These are phyloP conservation scores for Tanypteryx hageni DNA, from an alignment of 2,888 invertebrate genomes.

Conservation along the genomic window DNA sequence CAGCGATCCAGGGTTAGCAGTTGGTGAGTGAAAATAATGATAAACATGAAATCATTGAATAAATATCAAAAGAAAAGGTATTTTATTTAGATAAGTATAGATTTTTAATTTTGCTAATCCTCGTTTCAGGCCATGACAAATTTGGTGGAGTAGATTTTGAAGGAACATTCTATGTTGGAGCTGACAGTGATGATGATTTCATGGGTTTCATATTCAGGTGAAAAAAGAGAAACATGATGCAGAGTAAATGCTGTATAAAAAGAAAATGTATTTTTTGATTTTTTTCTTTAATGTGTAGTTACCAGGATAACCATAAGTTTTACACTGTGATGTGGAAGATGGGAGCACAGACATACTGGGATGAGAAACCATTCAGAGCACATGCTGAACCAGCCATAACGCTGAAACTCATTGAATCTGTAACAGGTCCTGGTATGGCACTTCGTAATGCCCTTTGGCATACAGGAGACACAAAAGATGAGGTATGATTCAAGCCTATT, in stretches of 20 bases:
- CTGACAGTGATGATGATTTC: conserved; percentile 95
- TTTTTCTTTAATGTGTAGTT: conserved; percentile 77
- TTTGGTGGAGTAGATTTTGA: conserved; percentile 97
- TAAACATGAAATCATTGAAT: neutral
- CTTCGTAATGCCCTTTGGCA: conserved; percentile 96
- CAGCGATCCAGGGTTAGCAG: conserved; percentile 96
- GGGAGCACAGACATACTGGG: conserved; percentile 95
- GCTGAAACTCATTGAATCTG: conserved; percentile 92
- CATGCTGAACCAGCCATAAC: conserved; percentile 96
- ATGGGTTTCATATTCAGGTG: conserved; percentile 95
- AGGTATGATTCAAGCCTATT: conserved; percentile 79
- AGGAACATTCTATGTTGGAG: conserved; percentile 95
- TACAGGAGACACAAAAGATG: conserved; percentile 91
- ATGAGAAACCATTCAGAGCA: conserved; percentile 89
- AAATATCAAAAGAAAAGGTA: neutral
- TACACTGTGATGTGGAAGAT: conserved; percentile 99
- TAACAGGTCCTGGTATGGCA: conserved; percentile 93
- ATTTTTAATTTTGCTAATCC: neutral
- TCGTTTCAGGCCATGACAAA: conserved; percentile 80
- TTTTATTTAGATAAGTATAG: conserved; percentile 68
- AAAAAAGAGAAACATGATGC: conserved; percentile 65
- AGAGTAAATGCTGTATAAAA: neutral
- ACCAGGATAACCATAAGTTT: conserved; percentile 93
- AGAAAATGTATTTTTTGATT: neutral
- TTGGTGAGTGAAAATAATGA: conserved; percentile 79